Evolutionary conservation across 2,888 invertebrate genomes (phyloP).

Genomic region (Cordilura impudica): DNA sequence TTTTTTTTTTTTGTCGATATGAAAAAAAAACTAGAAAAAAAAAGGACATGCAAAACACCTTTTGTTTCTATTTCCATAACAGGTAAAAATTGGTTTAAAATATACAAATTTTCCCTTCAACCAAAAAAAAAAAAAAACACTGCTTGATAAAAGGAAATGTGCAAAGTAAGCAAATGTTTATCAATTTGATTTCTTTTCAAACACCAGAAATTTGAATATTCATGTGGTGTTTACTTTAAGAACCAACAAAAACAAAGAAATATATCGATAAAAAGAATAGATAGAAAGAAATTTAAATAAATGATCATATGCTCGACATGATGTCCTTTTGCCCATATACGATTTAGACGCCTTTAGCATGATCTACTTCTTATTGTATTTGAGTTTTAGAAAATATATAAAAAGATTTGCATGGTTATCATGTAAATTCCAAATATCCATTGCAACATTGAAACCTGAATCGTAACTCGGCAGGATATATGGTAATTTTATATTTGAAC

Average conservation of each 20-base stretch:
- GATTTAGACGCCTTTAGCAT: constrained; percentile 2
- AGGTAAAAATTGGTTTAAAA: constrained; percentile 41
- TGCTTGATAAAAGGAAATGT: neutral
- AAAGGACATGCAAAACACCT: constrained; percentile 58
- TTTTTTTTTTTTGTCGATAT: neutral
- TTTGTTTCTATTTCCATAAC: constrained; percentile 28
- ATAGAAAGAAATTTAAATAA: constrained; percentile 10
- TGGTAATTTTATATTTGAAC: constrained; percentile 1
- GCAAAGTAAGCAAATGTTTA: constrained; percentile 42
- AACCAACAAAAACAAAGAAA: neutral
- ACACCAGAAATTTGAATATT: constrained; percentile 56
- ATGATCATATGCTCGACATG: constrained; percentile 41
- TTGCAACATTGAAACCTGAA: neutral
- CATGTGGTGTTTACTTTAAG: constrained; percentile 21
- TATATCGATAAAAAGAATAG: neutral
- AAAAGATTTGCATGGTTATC: constrained; percentile 41
- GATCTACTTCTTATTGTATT: constrained; percentile 47
- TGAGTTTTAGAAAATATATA: neutral
- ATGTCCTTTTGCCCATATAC: constrained; percentile 18
- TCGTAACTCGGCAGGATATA: constrained; percentile 29
- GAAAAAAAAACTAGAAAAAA: neutral
- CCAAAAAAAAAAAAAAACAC: constrained; percentile 11
- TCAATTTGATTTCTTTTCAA: constrained; percentile 25
- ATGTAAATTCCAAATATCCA: constrained; percentile 24
- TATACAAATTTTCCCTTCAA: neutral